phyloP scores from a whole-genome alignment of 2,113 vertebrate species.

The Corythornis cristatus region DNA sequence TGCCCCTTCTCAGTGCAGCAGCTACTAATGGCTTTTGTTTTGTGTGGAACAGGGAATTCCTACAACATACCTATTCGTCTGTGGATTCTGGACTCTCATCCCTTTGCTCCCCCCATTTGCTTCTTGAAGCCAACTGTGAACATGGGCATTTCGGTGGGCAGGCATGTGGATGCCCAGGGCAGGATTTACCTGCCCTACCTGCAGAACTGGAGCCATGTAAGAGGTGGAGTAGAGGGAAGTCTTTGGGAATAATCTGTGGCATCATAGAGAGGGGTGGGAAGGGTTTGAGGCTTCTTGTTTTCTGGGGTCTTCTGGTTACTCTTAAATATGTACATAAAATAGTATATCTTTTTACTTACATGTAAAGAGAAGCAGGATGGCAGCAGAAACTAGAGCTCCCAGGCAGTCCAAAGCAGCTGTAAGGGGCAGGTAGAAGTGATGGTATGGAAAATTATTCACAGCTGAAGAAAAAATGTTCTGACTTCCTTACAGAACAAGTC shows the following conservation, averaged over 20 bases:
- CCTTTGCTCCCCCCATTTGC: constrained; percentile 94
- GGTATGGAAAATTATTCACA: background rate
- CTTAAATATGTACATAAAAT: background rate
- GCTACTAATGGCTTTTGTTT: constrained; percentile 16
- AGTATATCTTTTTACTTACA: background rate
- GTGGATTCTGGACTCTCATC: constrained; percentile 96
- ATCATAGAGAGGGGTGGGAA: background rate
- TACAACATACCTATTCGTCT: constrained; percentile 92
- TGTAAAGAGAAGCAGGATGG: background rate
- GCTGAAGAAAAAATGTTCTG: background rate
- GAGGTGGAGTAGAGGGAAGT: constrained; percentile 6
- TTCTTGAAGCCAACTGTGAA: constrained; percentile 87
- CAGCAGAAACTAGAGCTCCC: background rate
- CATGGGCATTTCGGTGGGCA: constrained; percentile 91
- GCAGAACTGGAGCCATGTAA: constrained; percentile 94
- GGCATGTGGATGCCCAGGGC: constrained; percentile 88
- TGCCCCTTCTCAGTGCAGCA: background rate
- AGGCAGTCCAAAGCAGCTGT: background rate
- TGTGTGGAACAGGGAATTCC: constrained; percentile 79
- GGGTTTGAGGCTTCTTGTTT: background rate
- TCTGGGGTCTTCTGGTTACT: background rate
- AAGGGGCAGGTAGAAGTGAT: background rate
- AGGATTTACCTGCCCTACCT: constrained; percentile 90
- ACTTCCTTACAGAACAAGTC: background rate
- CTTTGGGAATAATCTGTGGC: background rate